Conservation (phyloP, 2,797 vertebrate species). For the Pelochelys cantorii region DNA sequence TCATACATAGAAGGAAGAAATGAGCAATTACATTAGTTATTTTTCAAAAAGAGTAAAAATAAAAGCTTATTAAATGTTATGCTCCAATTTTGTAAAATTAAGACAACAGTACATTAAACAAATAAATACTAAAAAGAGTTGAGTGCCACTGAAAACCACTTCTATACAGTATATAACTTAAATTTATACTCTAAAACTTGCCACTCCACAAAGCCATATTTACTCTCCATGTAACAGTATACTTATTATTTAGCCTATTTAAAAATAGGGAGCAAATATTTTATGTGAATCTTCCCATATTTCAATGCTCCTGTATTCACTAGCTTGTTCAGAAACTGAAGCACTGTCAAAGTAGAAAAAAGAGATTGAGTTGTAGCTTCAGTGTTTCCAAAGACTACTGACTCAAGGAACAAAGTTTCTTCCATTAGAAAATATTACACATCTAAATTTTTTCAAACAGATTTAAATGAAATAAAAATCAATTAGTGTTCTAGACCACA, state of each 20-base stretch:
- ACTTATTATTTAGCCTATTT: background rate
- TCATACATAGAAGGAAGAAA: constrained; percentile 90
- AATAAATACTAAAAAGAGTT: background rate
- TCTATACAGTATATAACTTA: background rate
- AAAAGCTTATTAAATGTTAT: constrained; percentile 74
- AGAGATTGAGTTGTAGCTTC: background rate
- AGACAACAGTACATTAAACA: constrained; percentile 45
- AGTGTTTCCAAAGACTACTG: background rate
- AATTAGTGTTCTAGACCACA: background rate
- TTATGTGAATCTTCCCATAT: background rate
- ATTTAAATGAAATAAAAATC: constrained; percentile 9
- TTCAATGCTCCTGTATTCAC: constrained; percentile 2
- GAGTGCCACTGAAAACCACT: background rate
- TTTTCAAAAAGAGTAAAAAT: constrained; percentile 78
- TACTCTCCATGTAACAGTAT: background rate
- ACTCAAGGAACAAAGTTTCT: background rate
- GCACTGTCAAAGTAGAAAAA: background rate
- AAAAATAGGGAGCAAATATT: background rate
- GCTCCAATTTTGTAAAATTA: constrained; percentile 66
- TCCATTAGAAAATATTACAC: background rate
- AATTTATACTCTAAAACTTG: background rate
- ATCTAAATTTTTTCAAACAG: background rate
- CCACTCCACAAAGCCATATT: background rate
- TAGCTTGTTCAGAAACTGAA: background rate
- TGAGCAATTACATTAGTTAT: constrained; percentile 90